Percentiles rank a stretch among this genome's conserved stretches.
These are phyloP conservation scores for Erpornis zantholeuca DNA, from an alignment of 2,113 vertebrate species.

Conservation along the genomic window DNA sequence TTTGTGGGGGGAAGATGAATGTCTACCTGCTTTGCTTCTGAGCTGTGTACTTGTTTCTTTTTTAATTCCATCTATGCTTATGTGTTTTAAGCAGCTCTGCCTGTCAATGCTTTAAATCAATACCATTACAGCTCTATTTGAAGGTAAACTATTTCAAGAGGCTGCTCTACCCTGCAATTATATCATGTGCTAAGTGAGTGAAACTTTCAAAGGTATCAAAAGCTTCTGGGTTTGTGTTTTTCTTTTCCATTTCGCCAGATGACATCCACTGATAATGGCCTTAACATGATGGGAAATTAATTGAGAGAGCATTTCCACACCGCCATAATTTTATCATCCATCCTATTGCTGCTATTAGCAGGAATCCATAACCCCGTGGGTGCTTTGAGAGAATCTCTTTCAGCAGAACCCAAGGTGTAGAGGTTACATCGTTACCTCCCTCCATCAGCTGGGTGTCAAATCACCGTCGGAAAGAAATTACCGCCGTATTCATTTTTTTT, in stretches of 20 bases:
- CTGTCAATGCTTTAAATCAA: conserved; percentile 20
- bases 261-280: conserved; percentile 75
- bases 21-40: not conserved
- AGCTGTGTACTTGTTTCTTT: not conserved
- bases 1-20: not conserved
- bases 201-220: conserved; percentile 50
- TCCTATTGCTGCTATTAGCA: conserved; percentile 74
- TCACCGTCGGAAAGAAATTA: conserved; percentile 73
- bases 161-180: conserved; percentile 13
- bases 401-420: conserved; percentile 62
- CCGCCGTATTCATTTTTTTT: conserved; percentile 37
- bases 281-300: conserved; percentile 78
- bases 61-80: not conserved
- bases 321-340: conserved; percentile 70
- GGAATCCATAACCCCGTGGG: conserved; percentile 72
- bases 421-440: conserved; percentile 68
- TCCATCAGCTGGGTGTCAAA: conserved; percentile 76
- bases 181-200: conserved; percentile 26
- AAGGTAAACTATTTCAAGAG: conserved; percentile 45
- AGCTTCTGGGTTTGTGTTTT: not conserved
- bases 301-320: conserved; percentile 73
- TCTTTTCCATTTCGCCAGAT: conserved; percentile 62
- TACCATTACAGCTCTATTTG: conserved; percentile 43
- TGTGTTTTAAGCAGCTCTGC: conserved; percentile 12
- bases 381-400: conserved; percentile 66